Conservation (phyloP, 92 coral and sea anemone genomes). For the Hydrozoanthus gracilis region DNA sequence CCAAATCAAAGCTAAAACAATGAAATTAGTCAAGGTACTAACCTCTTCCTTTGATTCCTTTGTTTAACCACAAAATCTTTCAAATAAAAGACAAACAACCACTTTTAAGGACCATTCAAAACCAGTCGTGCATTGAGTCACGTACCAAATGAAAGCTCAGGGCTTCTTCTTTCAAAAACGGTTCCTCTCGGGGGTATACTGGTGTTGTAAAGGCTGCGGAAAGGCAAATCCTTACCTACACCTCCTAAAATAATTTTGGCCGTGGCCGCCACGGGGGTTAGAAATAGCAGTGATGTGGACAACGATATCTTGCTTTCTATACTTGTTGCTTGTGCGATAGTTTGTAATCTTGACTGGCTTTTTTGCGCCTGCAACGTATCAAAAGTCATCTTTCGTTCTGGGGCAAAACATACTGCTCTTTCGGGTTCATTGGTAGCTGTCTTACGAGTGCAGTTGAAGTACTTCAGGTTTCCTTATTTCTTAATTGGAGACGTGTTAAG, state of each 20-base stretch:
- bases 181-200: conserved; percentile 10
- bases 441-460: conserved; percentile 51
- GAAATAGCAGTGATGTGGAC: conserved; percentile 5
- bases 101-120: conserved; percentile 8
- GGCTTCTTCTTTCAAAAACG: background rate
- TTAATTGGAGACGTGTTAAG: conserved; percentile 40
- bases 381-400: conserved; percentile 42
- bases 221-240: background rate
- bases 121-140: conserved; percentile 11
- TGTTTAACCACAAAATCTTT: conserved; percentile 26
- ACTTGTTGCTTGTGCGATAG: conserved; percentile 27
- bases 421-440: conserved; percentile 39
- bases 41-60: conserved; percentile 14
- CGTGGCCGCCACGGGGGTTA: conserved; percentile 1
- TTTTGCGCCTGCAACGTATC: conserved; percentile 29
- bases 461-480: conserved; percentile 41
- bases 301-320: conserved; percentile 45
- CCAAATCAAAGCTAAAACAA: conserved; percentile 25
- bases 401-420: conserved; percentile 51
- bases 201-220: background rate
- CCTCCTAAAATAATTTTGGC: background rate
- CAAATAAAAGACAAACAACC: conserved; percentile 11
- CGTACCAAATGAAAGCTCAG: conserved; percentile 11
- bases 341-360: conserved; percentile 32
- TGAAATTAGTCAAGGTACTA: conserved; percentile 27